Percentiles rank a stretch among this genome's conserved stretches.
phyloP scores from a whole-genome alignment of 2,888 invertebrate genomes.

The Dermolepida albohirtum region DNA sequence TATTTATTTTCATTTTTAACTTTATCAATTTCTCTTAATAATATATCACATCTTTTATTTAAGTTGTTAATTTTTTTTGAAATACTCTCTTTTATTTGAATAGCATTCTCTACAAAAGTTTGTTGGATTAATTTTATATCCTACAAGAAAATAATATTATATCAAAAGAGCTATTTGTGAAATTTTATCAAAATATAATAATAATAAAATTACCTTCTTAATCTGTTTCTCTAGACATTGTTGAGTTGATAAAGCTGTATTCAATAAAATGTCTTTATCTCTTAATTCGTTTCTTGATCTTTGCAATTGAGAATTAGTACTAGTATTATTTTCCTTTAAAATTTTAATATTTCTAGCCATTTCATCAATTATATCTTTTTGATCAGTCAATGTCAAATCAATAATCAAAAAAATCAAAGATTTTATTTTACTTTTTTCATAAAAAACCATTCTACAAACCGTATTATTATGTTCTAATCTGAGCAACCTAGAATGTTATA shows the following conservation, averaged over 20 bases:
- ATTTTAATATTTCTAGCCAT: conserved; percentile 56
- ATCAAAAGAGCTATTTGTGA: background rate
- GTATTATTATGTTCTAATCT: conserved; percentile 52
- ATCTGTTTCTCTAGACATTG: conserved; percentile 52
- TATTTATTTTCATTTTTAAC: conserved; percentile 54
- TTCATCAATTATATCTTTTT: conserved; percentile 61
- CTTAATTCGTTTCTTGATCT: conserved; percentile 50
- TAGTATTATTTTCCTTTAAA: conserved; percentile 55
- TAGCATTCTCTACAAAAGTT: conserved; percentile 33
- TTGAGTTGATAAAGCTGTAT: conserved; percentile 48
- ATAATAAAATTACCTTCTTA: conserved; percentile 47
- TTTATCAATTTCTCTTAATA: conserved; percentile 53
- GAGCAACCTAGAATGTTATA: conserved; percentile 55
- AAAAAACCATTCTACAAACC: conserved; percentile 59
- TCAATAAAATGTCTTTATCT: conserved; percentile 54
- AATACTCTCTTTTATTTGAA: conserved; percentile 43
- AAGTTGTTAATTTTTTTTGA: conserved; percentile 45
- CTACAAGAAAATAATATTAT: conserved; percentile 31
- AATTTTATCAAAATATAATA: conserved; percentile 9
- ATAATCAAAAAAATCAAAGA: conserved; percentile 60
- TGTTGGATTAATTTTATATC: conserved; percentile 47
- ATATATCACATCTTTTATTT: conserved; percentile 51
- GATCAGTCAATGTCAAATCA: conserved; percentile 59
- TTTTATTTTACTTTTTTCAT: conserved; percentile 61
- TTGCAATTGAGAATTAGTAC: conserved; percentile 54